Conservation (phyloP, 2,888 invertebrate species). For the Ceriagrion tenellum region DNA sequence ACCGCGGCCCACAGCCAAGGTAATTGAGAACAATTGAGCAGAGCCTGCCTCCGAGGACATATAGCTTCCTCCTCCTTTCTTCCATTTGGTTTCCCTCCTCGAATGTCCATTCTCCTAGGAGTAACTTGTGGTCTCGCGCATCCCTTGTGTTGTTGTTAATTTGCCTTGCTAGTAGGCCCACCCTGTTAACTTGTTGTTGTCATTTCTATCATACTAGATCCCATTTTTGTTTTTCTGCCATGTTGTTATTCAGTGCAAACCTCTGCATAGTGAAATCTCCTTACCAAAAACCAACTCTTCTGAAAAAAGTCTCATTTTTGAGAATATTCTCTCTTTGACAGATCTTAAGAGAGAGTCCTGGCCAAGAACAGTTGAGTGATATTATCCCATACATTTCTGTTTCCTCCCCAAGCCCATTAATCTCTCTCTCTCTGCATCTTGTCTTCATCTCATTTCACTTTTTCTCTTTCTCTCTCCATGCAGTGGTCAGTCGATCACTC, state of each 20-base stretch:
- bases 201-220: background rate
- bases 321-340: background rate
- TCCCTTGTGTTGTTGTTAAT: background rate
- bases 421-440: background rate
- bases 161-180: background rate
- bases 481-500: background rate
- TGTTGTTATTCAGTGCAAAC: conserved; percentile 7
- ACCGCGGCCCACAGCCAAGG: conserved; percentile 78
- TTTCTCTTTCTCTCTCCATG: background rate
- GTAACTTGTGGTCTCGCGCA: background rate
- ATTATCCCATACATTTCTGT: background rate
- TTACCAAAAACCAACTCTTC: background rate
- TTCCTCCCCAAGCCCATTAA: background rate
- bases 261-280: background rate
- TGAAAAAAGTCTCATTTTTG: background rate
- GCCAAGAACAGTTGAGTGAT: background rate
- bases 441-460: background rate
- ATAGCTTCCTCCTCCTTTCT: background rate
- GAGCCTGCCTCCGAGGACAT: background rate
- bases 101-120: background rate
- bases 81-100: background rate
- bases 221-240: background rate
- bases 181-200: background rate
- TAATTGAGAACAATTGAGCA: conserved; percentile 45
- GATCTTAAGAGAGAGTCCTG: background rate